Base-by-base conservation (phyloP, 1,140 invertebrate genomes). In the Rhyzopertha dominica region DNA sequence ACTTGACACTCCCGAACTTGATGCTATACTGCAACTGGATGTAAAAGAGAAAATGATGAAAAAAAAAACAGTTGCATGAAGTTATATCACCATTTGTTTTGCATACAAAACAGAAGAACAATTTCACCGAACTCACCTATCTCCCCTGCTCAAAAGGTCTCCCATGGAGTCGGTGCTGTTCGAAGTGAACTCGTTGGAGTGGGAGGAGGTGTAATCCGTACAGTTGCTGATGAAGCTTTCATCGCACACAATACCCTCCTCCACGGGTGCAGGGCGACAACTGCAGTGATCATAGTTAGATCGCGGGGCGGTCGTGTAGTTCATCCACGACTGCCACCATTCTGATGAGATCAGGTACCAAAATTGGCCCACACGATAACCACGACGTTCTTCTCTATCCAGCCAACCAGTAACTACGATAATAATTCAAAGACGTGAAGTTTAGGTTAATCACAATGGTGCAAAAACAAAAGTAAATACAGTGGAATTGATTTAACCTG, bases 311-410 rank as follows among this genome's bases (percentile, higher is more conserved):
- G 72, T 58, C n/a, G 85, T 80, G 67, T 89, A 88, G 17, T 78
- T 76, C 37, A 76, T 65, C 90, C 90, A 93, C 1, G 71, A 65
- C 28, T 74, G 74, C 87, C 88, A 93, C 90, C 90, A 93, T 46
- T 85, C 80, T 24, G 82, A 80, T 3, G 79, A 76, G 32, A 92
- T 79, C 36, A 93, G 73, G 70, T 91, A 91, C 87, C 87, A 92
- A 62, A 89, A 84, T 68, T 91, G 87, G 1, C 87, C 87, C 14
- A 84, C 75, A 25, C 77, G 67, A 52, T 84, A 80, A 0, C 85
- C 83, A 28, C 84, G 75, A 12, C 75, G 72, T 51, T 84, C 79
- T 62, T 89, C 86, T 31, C 89, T 74, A 9, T 78, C 71, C 32
- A 91, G 64, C 88, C 89, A 93, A 1, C 82, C 80, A 29, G 78